Evolutionary conservation across 1,140 invertebrate species (phyloP), one percentile per base, ranked within the genome.

Genomic region (Drosophila athabasca): DNA sequence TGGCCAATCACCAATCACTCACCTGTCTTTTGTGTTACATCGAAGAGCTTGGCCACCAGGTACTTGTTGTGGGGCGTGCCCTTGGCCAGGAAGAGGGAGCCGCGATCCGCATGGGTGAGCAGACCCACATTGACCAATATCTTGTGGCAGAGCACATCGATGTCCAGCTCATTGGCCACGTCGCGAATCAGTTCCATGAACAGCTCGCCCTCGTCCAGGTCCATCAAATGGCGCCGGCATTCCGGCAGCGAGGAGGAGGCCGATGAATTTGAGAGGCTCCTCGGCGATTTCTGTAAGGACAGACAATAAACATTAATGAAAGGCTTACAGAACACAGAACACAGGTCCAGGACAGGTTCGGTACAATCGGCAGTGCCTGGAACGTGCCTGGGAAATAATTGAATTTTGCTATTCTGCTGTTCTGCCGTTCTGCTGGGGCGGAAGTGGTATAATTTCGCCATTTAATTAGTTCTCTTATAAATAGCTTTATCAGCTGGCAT

Each of bases 171-270:
- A 91, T 97, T 98, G 65, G 97, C 96, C 50, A 98, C 96, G 91
- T 98, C 97, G 48, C 96, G 94, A 79, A 98, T 98, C 59, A 98
- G 93, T 92, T 98, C 97, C 96, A 98, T 97, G 90, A 98, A 97
- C 17, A 97, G 93, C 72, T 97, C 96, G 26, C 95, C 95, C 83
- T 96, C 95, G 88, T 96, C 95, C 68, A 96, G 90, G 82, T 94
- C 93, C 90, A 94, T 93, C 69, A 95, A 90, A 78, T 94, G 93
- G 60, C 93, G 92, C 26, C 94, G 92, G 71, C 93, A 92, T 35
- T 92, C 93, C 48, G 92, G 79, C 17, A 92, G 70, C 26, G 93
- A 92, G 2, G 93, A 91, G 3, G 92, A 76, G 31, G 79, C 77
- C 9, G 87, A 85, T 24, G 93, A 92, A 59, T 79, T 89, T 15